Evolutionary conservation across 2,888 invertebrate genomes (phyloP), one percentile per base, ranked within the genome.

Genomic region (Odontomyia ornata): DNA sequence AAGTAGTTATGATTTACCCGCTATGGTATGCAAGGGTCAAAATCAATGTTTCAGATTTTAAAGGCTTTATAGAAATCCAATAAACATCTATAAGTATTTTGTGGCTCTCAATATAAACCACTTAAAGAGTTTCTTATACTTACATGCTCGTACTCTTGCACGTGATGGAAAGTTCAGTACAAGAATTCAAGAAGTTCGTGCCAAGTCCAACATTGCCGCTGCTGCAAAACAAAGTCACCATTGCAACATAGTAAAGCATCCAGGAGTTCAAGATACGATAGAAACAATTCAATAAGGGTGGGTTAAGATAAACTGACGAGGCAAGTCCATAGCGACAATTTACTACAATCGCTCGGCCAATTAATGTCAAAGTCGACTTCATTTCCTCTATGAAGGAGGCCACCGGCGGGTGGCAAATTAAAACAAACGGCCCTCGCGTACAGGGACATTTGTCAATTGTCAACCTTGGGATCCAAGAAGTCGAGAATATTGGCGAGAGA

Each of bases 401-500:
- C 79, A 79, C 76, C 81, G 79, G 80, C 81, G 81, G 81, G 81
- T 81, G 81, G 81, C 81, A 82, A 82, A 82, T 82, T 82, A 81
- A 82, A 82, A 82, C 81, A 81, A 82, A 82, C 81, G 81, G 81
- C 80, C 79, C 80, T 81, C 80, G 81, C 81, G 81, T 81, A 81
- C 81, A 80, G 78, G 78, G 80, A 80, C 81, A 82, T 82, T 81
- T 81, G 80, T 82, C 81, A 82, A 80, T 81, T 81, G 81, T 81
- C 81, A 81, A 81, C 79, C 73, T 60, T 73, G 30, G 73, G 21
- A 73, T 43, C 36, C n/a, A n/a, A 52, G n/a, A 27, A 43, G 36
- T 30, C 36, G 36, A 46, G 69, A 25, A 25, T 43, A 30, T 7
- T 27, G 47, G 52, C 56, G n/a, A 71, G 13, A 72, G 28, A 25